phyloP scores from a whole-genome alignment of 2,888 invertebrate species.

The Coelopa pilipes region DNA sequence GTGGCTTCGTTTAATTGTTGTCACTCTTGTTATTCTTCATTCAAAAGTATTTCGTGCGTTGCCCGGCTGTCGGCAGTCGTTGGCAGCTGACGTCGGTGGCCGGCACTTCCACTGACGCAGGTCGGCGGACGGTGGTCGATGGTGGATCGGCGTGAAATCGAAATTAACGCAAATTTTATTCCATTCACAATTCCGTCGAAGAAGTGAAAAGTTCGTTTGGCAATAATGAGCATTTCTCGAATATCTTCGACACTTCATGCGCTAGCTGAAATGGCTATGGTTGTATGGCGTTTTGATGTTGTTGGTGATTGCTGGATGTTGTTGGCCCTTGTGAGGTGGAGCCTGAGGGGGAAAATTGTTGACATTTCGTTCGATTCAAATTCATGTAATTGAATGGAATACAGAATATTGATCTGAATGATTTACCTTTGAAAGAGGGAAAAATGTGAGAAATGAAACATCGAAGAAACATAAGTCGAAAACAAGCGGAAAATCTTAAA shows the following conservation, averaged over 20 bases:
- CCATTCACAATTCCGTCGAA: slow-evolving; percentile 39
- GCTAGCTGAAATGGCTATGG: too few relatives aligned
- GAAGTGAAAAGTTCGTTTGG: slow-evolving; percentile 38
- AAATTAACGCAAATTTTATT: slow-evolving; percentile 47
- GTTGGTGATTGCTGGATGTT: too few relatives aligned
- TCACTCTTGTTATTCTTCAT: neutral
- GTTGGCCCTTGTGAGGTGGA: too few relatives aligned
- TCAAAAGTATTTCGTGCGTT: neutral
- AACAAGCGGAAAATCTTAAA: too few relatives aligned
- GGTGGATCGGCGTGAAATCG: slow-evolving; percentile 37
- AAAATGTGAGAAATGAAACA: too few relatives aligned
- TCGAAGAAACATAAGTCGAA: too few relatives aligned
- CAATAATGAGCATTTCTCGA: slow-evolving; percentile 20
- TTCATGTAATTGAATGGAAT: neutral
- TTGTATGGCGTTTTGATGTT: too few relatives aligned
- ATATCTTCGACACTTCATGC: neutral
- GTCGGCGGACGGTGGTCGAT: neutral
- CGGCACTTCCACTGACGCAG: too few relatives aligned
- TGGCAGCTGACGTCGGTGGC: neutral
- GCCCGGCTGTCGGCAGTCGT: neutral
- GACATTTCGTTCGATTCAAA: too few relatives aligned
- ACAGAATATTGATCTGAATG: too few relatives aligned
- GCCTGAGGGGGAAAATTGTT: too few relatives aligned
- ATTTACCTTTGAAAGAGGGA: too few relatives aligned
- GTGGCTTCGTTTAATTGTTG: neutral